Base-by-base conservation (phyloP, 2,797 vertebrate species). In the Sebastes steindachneri region DNA sequence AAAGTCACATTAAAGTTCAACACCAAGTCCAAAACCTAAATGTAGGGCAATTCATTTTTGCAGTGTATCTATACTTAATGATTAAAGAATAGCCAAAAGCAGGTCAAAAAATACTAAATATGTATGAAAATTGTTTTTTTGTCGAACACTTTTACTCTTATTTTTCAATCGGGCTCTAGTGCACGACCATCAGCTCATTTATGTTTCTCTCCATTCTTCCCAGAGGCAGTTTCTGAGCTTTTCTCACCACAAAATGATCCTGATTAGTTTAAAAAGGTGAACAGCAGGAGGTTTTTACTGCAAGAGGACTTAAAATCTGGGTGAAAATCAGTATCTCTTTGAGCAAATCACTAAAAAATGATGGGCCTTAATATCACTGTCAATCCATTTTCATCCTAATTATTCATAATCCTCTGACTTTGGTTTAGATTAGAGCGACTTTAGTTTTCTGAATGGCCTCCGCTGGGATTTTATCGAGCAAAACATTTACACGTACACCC, bases 171-270 rank as follows among this genome's bases (percentile, higher is more conserved):
- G 14, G 2, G 72, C 11, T 60, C 14, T 63, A 29, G 31, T 73
- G 51, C 31, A 77, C 55, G 41, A 62, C n/a, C 70, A 64, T 29
- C 41, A 51, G 25, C 68, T 75, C 53, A 81, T 74, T 69, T 33
- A 26, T 54, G 15, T 21, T 62, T 54, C 25, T 14, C 6, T 37
- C 14, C 5, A 23, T 15, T 68, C 59, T 51, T 45, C 1, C 12
- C 1, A 33, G 8, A 62, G 19, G 8, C 15, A 31, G 25, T 75
- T 79, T 68, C n/a, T 66, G 26, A 65, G 51, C 48, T 68, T 7
- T 72, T 80, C 35, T 55, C 14, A 63, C 28, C 29, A 68, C n/a
- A 33, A 80, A 72, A 51, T 19, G 2, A 73, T 77, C 19, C 63
- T 68, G 14, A 69, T 68, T 54, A 41, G 25, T 65, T 29, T 4